Conservation (phyloP, 2,888 invertebrate species). For the Linnaemya tessellans region DNA sequence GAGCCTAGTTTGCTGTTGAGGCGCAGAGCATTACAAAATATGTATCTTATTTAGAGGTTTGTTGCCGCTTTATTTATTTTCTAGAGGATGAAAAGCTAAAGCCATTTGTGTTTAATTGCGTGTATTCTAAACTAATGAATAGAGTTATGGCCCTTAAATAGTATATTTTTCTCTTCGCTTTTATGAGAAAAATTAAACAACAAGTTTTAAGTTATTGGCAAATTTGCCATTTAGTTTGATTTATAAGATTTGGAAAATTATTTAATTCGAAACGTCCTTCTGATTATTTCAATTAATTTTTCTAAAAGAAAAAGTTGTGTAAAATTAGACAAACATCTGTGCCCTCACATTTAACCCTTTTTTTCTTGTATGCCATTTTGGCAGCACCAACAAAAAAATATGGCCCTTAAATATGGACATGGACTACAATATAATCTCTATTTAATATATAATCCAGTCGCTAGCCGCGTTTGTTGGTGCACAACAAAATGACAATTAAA, state of each 20-base stretch:
- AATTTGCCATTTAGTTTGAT: not conserved
- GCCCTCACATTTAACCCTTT: conserved; percentile 61
- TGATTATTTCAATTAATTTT: not conserved
- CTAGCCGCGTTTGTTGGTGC: conserved; percentile 41
- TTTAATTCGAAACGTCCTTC: too few relatives aligned
- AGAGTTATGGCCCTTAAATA: conserved; percentile 59
- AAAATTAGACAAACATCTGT: conserved; percentile 54
- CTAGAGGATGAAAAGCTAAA: conserved; percentile 61
- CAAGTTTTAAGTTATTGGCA: not conserved
- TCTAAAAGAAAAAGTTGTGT: not conserved
- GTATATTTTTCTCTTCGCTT: not conserved
- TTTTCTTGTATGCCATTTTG: not conserved
- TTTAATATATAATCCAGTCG: conserved; percentile 64
- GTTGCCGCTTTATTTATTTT: conserved; percentile 39
- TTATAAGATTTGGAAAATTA: not conserved
- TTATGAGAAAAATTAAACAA: not conserved
- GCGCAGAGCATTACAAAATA: conserved; percentile 33
- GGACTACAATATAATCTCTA: conserved; percentile 57
- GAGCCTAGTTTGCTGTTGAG: conserved; percentile 58
- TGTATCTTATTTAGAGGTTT: conserved; percentile 10
- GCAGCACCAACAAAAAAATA: conserved; percentile 18
- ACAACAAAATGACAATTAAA: conserved; percentile 74
- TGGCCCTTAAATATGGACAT: conserved; percentile 21
- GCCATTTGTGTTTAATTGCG: conserved; percentile 72
- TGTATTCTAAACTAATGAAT: conserved; percentile 65